These are phyloP conservation scores for Lepilemur ruficaudatus DNA, from an alignment of 2,797 vertebrate species.

Conservation along the genomic window DNA sequence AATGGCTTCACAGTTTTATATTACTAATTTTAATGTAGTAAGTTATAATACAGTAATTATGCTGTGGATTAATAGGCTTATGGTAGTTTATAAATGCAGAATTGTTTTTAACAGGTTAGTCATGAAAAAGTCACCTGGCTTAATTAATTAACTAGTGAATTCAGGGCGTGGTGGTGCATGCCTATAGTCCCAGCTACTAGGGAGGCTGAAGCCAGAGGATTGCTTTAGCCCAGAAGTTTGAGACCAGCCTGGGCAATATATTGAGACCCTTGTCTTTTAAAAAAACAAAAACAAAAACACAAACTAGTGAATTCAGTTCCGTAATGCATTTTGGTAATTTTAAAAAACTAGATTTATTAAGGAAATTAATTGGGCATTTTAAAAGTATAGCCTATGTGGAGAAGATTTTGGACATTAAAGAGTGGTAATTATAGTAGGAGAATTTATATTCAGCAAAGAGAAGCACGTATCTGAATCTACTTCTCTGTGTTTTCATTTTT, in stretches of 20 bases:
- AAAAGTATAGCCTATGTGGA: not conserved
- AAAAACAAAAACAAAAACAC: not conserved
- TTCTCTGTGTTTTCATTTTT: not conserved
- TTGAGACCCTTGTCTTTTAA: not conserved
- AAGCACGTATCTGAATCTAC: not conserved
- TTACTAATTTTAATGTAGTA: not conserved
- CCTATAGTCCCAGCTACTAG: not conserved
- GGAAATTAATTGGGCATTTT: not conserved
- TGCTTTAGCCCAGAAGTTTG: not conserved
- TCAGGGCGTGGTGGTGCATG: not conserved
- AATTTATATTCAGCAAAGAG: not conserved
- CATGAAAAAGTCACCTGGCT: not conserved
- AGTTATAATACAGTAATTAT: not conserved
- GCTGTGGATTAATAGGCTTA: not conserved
- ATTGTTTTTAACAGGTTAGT: constrained; percentile 3
- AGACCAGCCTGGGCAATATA: not conserved
- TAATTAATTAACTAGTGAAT: not conserved
- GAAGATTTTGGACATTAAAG: not conserved
- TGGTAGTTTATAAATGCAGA: not conserved
- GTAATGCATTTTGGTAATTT: not conserved
- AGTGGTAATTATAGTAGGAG: not conserved
- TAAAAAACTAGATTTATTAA: not conserved
- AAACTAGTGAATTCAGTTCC: not conserved
- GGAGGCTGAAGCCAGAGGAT: not conserved
- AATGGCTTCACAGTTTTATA: not conserved